Percentiles rank a stretch among this genome's conserved stretches.
Evolutionary conservation across 1,140 invertebrate species (phyloP).

Genomic region (Pemphigus obesinymphae): DNA sequence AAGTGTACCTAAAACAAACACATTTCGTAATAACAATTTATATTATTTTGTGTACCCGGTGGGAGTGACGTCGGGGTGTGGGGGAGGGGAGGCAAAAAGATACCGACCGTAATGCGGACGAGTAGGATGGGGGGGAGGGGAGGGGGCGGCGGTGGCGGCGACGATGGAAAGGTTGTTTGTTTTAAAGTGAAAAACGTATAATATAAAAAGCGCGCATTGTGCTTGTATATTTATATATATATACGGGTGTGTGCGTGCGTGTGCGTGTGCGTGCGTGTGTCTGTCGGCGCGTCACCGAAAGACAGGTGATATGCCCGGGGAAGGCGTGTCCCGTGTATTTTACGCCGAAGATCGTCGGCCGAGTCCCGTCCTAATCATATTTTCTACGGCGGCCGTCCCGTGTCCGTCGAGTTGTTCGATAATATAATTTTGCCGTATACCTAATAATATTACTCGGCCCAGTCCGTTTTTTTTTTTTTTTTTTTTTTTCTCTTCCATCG

Average conservation of each 20-base stretch:
- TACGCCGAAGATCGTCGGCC: not conserved
- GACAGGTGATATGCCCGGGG: constrained; percentile 24
- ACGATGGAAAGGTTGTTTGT: not conserved
- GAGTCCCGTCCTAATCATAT: not conserved
- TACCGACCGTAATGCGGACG: no score
- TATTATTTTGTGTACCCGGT: not conserved
- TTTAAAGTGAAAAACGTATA: not conserved
- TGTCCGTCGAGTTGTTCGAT: constrained; percentile 14
- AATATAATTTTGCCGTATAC: no score
- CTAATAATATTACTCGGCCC: not conserved
- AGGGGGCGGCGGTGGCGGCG: not conserved
- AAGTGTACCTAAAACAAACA: not conserved
- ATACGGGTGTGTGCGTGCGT: no score
- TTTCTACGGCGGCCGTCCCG: not conserved
- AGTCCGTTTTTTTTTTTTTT: not conserved
- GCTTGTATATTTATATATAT: no score
- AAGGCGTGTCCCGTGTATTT: constrained; percentile 9
- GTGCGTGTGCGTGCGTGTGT: not conserved
- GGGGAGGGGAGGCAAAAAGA: no score
- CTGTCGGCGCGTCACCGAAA: not conserved
- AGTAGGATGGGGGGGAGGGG: not conserved
- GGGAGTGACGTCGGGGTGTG: no score
- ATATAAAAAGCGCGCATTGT: not conserved
- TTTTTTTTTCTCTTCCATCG: not conserved
- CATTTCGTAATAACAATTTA: not conserved